Evolutionary conservation across 1,140 invertebrate species (phyloP).

Genomic region (Apis laboriosa): DNA sequence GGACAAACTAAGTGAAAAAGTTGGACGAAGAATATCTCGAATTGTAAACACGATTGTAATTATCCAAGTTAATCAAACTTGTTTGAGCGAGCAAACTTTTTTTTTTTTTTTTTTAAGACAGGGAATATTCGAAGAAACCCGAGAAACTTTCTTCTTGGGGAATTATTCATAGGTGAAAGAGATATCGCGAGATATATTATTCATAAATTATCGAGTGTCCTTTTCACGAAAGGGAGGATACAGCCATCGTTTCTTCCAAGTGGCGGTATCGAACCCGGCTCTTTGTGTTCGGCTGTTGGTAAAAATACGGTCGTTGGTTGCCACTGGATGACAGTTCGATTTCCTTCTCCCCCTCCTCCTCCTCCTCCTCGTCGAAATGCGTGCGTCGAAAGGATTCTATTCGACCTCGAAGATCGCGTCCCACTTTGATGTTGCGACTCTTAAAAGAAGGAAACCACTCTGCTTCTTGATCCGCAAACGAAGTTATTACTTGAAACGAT

Average conservation of each 20-base stretch:
- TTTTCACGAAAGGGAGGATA: no score
- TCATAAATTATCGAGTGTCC: neutral
- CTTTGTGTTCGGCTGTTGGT: slow-evolving; percentile 8
- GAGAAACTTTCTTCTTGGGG: no score
- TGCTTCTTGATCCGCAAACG: neutral
- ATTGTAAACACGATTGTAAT: no score
- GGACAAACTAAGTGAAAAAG: no score
- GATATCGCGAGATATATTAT: neutral
- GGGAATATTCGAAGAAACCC: no score
- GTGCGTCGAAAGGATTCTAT: neutral
- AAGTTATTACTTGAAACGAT: neutral
- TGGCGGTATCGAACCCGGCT: neutral
- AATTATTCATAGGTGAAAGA: slow-evolving; percentile 5
- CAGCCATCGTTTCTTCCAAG: neutral
- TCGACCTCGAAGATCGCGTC: neutral
- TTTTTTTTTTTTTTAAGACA: no score
- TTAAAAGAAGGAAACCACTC: neutral
- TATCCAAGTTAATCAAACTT: no score
- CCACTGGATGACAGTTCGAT: slow-evolving; percentile 3
- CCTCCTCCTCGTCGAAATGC: neutral
- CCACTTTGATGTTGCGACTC: neutral
- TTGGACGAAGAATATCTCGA: no score
- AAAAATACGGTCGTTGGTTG: slow-evolving; percentile 22
- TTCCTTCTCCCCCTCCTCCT: slow-evolving; percentile 2
- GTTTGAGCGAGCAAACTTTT: no score